These are phyloP conservation scores for Platycercus adscitus DNA, from an alignment of 2,113 vertebrate species.

Conservation along the genomic window DNA sequence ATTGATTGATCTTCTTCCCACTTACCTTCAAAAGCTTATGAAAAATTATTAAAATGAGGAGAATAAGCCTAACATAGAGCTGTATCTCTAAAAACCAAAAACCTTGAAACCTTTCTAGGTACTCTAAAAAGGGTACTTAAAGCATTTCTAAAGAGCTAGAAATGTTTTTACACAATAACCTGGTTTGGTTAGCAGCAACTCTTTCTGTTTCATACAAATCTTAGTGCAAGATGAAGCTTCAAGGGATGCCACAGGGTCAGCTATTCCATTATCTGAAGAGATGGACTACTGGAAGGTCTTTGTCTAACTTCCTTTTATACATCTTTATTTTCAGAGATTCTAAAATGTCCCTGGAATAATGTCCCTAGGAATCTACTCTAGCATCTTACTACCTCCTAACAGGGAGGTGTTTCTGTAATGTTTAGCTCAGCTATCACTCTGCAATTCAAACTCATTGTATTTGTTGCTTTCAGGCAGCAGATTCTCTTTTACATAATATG, in stretches of 20 bases:
- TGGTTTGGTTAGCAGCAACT: rapidly evolving
- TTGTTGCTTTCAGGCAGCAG: background rate
- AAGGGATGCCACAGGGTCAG: background rate
- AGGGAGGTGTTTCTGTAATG: background rate
- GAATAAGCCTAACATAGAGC: background rate
- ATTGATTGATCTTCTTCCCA: background rate
- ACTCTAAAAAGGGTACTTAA: background rate
- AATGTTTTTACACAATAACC: background rate
- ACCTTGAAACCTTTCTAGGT: background rate
- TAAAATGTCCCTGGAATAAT: background rate
- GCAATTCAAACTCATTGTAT: background rate
- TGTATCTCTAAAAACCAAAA: background rate
- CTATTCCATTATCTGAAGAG: background rate
- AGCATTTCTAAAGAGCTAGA: background rate
- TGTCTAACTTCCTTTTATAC: background rate
- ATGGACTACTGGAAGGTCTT: background rate
- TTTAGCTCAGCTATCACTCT: background rate
- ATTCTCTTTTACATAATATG: background rate
- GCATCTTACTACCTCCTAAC: background rate
- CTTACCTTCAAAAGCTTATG: background rate
- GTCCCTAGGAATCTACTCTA: background rate
- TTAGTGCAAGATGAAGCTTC: background rate
- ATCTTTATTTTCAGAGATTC: background rate
- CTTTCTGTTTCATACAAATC: background rate
- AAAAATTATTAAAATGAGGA: background rate